Base-by-base conservation (phyloP, 2,888 invertebrate genomes). In the Sericinus montela region DNA sequence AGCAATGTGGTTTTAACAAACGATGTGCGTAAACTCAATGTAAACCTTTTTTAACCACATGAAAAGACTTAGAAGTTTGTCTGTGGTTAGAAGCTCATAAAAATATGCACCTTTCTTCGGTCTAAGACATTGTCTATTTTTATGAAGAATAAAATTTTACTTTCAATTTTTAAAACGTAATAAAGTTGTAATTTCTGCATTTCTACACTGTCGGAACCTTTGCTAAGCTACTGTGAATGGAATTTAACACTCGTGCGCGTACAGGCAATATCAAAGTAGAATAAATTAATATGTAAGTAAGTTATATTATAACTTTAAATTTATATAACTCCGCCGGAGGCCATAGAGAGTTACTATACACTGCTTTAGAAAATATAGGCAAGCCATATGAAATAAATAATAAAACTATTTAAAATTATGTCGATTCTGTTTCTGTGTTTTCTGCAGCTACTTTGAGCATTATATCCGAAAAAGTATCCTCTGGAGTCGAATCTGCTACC, bases 51-150 rank as follows among this genome's bases (percentile, higher is more conserved):
- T 72, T 65, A 66, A 19, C 55, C 73, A 71, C 70, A 57, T 74
- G 72, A 69, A 65, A 68, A 75, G 70, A 72, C 63, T 69, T 73
- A 67, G 67, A 60, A 52, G 50, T 56, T 55, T 48, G 52, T 46
- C 54, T 77, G 80, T 57, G 78, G 79, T 74, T 51, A 44, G 11
- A 44, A 19, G 42, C 58, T 63, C 72, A 59, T 76, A 75, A 79
- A 79, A 57, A 56, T 55, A 59, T 56, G 62, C 78, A 81, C 75
- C 76, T 80, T 79, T 76, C 68, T 63, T 65, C 63, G 53, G 55
- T 61, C 57, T 66, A 58, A 60, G 71, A 71, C 65, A 72, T 79
- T 78, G 73, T 75, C 75, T 77, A 75, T 69, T 63, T 76, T 77
- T 75, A 75, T 70, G 67, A 56, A 54, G 59, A 63, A 65, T 70